Conservation (phyloP, 2,797 vertebrate genomes). For the Cottoperca gobio region DNA sequence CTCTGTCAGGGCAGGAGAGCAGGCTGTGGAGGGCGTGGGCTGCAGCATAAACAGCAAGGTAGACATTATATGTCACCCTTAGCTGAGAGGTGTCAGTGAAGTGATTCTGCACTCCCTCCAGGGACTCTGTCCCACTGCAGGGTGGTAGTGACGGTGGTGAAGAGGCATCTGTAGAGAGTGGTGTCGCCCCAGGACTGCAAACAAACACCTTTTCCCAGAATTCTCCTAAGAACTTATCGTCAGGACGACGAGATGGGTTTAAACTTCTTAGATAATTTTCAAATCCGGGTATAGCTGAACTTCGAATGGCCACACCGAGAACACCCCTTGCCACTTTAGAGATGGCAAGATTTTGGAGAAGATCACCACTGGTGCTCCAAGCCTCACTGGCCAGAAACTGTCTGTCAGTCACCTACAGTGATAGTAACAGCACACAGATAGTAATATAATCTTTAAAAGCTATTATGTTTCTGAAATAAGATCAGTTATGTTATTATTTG, state of each 20-base stretch:
- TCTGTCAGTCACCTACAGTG: conserved; percentile 67
- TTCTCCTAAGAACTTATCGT: conserved; percentile 66
- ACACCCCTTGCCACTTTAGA: conserved; percentile 72
- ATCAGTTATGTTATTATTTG: neutral
- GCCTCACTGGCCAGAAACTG: conserved; percentile 84
- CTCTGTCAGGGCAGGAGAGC: conserved; percentile 60
- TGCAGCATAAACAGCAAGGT: conserved; percentile 81
- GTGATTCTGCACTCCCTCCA: conserved; percentile 54
- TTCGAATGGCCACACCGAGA: conserved; percentile 81
- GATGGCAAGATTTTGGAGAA: conserved; percentile 68
- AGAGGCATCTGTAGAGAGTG: neutral
- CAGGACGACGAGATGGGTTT: conserved; percentile 63
- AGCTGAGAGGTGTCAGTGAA: conserved; percentile 77
- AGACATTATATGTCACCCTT: conserved; percentile 75
- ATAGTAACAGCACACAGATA: too few species aligned
- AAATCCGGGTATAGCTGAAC: conserved; percentile 76
- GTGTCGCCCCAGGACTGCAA: conserved; percentile 54
- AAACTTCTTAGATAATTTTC: conserved; percentile 68
- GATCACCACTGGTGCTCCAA: conserved; percentile 79
- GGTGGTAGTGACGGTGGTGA: conserved; percentile 16
- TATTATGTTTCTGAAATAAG: neutral
- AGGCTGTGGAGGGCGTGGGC: conserved; percentile 79
- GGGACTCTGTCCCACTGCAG: conserved; percentile 76
- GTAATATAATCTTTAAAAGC: too few species aligned
- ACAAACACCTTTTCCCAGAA: conserved; percentile 79